Percentiles rank a stretch among this genome's conserved stretches.
These are phyloP conservation scores for Aphodius granarius DNA, from an alignment of 2,888 invertebrate species.

Conservation along the genomic window DNA sequence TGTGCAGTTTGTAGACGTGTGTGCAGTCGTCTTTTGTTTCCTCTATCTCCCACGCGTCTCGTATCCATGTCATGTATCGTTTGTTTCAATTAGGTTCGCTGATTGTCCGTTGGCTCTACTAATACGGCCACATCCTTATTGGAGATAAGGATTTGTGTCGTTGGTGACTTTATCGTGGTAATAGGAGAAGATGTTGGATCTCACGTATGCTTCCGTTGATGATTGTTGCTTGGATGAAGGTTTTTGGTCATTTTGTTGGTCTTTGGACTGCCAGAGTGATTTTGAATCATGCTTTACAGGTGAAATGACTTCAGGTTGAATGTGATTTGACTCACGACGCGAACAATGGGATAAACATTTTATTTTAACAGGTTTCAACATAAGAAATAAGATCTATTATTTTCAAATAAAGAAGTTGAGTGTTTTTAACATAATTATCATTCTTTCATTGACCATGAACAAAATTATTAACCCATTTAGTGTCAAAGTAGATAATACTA, in stretches of 20 bases:
- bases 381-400: no score
- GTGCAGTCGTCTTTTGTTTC: not conserved
- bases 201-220: not conserved
- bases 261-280: not conserved
- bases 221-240: not conserved
- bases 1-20: not conserved
- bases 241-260: not conserved
- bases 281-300: not conserved
- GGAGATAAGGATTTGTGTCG: conserved; percentile 10
- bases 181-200: not conserved
- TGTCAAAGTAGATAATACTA: no score
- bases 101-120: not conserved
- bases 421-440: no score
- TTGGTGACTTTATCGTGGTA: not conserved
- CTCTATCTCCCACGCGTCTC: not conserved
- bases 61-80: not conserved
- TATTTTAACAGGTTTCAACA: not conserved
- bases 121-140: conserved; percentile 6
- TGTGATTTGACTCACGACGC: not conserved
- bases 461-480: no score
- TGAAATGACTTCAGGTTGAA: not conserved
- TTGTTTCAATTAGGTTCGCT: not conserved
- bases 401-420: no score
- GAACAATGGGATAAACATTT: not conserved
- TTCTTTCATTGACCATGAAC: no score